phyloP scores from a whole-genome alignment of 2,113 vertebrate genomes.

The Alethe castanea region DNA sequence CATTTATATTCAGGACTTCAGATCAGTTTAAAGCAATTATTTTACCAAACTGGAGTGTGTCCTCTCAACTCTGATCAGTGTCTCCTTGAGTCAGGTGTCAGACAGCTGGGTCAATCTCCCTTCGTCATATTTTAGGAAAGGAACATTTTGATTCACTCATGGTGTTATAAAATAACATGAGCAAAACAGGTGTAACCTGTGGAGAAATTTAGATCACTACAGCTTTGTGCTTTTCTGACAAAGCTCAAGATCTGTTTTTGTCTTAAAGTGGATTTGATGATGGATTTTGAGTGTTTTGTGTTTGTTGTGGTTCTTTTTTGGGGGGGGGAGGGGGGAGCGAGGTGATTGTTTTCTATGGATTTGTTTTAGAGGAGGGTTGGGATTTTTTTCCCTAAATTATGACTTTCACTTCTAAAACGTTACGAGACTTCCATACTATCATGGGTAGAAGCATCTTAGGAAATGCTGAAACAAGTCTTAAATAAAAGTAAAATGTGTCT shows the following conservation, averaged over 20 bases:
- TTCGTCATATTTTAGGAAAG: not conserved
- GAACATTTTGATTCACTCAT: not conserved
- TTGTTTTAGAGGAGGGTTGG: not conserved
- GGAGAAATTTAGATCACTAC: not conserved
- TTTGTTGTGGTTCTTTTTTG: not conserved
- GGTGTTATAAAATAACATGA: not conserved
- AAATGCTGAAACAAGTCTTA: constrained; percentile 14
- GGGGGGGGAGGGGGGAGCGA: no score
- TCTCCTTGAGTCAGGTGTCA: fast-evolving
- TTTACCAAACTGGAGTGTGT: not conserved
- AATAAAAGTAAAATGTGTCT: not conserved
- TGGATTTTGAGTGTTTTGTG: not conserved
- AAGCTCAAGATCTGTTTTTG: not conserved
- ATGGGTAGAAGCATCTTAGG: not conserved
- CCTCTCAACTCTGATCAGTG: no score
- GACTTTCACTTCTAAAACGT: not conserved
- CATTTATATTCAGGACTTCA: not conserved
- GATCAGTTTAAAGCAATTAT: not conserved
- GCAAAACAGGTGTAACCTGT: not conserved
- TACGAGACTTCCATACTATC: not conserved
- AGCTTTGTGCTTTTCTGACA: not conserved
- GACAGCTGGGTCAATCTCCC: not conserved
- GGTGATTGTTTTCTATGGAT: not conserved
- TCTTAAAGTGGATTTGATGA: not conserved
- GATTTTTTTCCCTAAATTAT: not conserved